Percentiles rank a stretch among this genome's conserved stretches.
phyloP scores from a whole-genome alignment of 2,797 vertebrate genomes.

The Limosa lapponica region DNA sequence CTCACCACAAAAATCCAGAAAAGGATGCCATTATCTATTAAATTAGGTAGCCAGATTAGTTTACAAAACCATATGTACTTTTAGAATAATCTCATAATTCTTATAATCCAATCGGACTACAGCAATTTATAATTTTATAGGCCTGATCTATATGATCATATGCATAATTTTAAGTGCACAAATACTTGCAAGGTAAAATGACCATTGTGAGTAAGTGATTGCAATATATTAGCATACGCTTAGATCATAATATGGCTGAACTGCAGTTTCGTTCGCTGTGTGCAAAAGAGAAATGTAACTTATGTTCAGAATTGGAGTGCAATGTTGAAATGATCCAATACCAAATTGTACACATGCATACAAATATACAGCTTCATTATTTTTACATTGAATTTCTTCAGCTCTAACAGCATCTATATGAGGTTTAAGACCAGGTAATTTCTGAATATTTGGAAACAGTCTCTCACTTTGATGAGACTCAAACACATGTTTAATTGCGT shows the following conservation, averaged over 20 bases:
- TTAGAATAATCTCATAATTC: background rate
- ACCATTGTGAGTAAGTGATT: background rate
- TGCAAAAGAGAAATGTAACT: background rate
- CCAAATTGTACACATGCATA: background rate
- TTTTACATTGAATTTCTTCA: background rate
- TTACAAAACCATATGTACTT: background rate
- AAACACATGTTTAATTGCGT: background rate
- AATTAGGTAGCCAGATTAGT: background rate
- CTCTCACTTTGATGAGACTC: background rate
- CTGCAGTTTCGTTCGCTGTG: background rate
- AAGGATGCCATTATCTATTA: background rate
- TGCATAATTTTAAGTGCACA: background rate
- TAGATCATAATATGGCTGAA: background rate
- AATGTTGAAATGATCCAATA: background rate
- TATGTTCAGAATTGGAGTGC: background rate
- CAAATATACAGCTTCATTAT: background rate
- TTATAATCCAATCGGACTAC: background rate
- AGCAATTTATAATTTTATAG: background rate
- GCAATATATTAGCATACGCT: background rate
- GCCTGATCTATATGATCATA: background rate
- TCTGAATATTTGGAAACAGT: constrained; percentile 23
- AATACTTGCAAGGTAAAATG: background rate
- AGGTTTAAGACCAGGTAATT: constrained; percentile 12
- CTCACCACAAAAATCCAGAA: background rate
- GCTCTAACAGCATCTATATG: background rate